Conservation (phyloP, 2,797 vertebrate species). For the Acipenser ruthenus region DNA sequence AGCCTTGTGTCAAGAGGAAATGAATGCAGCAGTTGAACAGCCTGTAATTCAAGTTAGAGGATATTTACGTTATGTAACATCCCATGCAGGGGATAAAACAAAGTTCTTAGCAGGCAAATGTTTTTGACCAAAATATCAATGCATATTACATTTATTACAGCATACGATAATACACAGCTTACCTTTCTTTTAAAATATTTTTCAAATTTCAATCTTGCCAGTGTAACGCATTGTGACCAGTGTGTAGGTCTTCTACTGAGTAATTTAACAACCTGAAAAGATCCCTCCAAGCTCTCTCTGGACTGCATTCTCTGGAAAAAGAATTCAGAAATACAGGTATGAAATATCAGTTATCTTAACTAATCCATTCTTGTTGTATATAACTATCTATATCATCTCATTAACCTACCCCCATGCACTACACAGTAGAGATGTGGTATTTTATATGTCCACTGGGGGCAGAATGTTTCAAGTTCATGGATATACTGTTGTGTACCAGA, state of each 20-base stretch:
- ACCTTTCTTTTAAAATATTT: slow-evolving; percentile 99
- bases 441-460: no score
- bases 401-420: no score
- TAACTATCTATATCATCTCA: no score
- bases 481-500: no score
- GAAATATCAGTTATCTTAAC: neutral
- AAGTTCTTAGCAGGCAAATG: no score
- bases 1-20: slow-evolving; percentile 91
- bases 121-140: no score
- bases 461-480: no score
- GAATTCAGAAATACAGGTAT: neutral
- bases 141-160: no score
- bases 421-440: no score
- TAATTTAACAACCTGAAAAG: slow-evolving; percentile 90
- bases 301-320: slow-evolving; percentile 75
- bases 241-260: slow-evolving; percentile 79
- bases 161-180: slow-evolving; percentile 13
- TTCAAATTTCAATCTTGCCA: slow-evolving; percentile 91
- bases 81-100: no score
- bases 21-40: slow-evolving; percentile 88
- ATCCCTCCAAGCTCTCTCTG: slow-evolving; percentile 89
- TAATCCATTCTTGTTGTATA: no score
- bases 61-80: no score
- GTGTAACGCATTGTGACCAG: slow-evolving; percentile 79
- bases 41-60: slow-evolving; percentile 48